Evolutionary conservation across 2,888 invertebrate species (phyloP).

Genomic region (Xestia ashworthii): DNA sequence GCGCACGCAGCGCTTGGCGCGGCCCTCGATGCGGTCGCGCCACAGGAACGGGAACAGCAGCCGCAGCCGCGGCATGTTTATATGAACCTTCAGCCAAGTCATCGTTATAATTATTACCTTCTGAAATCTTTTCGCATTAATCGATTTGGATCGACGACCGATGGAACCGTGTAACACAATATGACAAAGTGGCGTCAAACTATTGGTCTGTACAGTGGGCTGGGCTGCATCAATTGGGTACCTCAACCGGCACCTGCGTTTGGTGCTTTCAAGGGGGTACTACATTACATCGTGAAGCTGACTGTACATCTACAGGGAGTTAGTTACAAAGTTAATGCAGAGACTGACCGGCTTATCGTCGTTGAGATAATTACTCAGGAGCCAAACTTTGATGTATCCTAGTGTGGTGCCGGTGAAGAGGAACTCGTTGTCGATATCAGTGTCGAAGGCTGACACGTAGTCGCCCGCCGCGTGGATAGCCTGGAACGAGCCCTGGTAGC

Average conservation of each 20-base stretch:
- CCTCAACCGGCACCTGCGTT: no score
- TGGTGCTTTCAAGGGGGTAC: no score
- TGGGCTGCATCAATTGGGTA: no score
- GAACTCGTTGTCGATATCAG: slow-evolving; percentile 93
- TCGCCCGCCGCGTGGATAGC: slow-evolving; percentile 92
- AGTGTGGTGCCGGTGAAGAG: slow-evolving; percentile 93
- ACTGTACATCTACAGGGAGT: background rate
- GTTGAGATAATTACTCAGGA: slow-evolving; percentile 92
- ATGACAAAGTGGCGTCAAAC: background rate
- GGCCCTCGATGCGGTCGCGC: slow-evolving; percentile 92
- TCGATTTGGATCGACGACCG: background rate
- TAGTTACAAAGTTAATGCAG: slow-evolving; percentile 1
- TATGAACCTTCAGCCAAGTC: slow-evolving; percentile 78
- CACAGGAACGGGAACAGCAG: slow-evolving; percentile 94
- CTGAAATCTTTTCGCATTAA: background rate
- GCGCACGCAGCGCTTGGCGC: slow-evolving; percentile 92
- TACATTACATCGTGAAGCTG: no score
- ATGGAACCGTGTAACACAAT: background rate
- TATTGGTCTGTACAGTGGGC: no score
- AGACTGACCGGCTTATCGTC: slow-evolving; percentile 78
- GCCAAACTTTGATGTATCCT: slow-evolving; percentile 96
- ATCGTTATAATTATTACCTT: slow-evolving; percentile 3
- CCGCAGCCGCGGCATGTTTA: slow-evolving; percentile 92
- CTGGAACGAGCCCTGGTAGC: slow-evolving; percentile 93
- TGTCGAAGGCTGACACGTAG: slow-evolving; percentile 93